Evolutionary conservation across 53 echinoderm and acorn worm genomes (phyloP).

Genomic region (Holothuria leucospilota): DNA sequence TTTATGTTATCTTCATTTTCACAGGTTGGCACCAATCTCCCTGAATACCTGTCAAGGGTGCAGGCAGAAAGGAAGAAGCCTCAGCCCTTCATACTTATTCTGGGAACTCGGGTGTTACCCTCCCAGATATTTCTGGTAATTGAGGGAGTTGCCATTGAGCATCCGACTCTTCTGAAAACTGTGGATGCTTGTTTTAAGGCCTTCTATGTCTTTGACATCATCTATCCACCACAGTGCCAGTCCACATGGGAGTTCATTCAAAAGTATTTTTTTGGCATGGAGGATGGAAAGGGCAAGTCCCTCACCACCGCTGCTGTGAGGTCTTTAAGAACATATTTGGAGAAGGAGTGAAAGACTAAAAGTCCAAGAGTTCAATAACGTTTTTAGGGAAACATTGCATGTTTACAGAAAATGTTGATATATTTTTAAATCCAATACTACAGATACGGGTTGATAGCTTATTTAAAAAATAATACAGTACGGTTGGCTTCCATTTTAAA

Average conservation of each 20-base stretch:
- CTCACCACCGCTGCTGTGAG: constrained; percentile 66
- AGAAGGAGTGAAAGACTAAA: constrained; percentile 18
- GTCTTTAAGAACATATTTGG: constrained; percentile 63
- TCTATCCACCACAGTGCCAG: constrained; percentile 62
- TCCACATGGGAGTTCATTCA: constrained; percentile 80
- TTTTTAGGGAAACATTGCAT: too few relatives aligned
- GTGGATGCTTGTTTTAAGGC: constrained; percentile 68
- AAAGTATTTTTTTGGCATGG: constrained; percentile 62
- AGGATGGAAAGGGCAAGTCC: constrained; percentile 65
- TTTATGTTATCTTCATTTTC: constrained; percentile 13
- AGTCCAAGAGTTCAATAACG: too few relatives aligned
- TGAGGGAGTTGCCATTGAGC: constrained; percentile 67
- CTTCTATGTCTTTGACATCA: constrained; percentile 64
- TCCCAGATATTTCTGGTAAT: constrained; percentile 56
- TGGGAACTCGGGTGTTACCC: constrained; percentile 40
- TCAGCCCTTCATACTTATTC: constrained; percentile 70
- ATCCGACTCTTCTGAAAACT: constrained; percentile 65
- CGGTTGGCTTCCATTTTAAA: too few relatives aligned
- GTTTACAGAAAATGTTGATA: too few relatives aligned
- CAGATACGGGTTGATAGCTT: too few relatives aligned
- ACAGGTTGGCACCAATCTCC: constrained; percentile 62
- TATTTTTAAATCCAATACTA: too few relatives aligned
- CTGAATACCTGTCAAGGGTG: constrained; percentile 42
- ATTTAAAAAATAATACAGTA: too few relatives aligned
- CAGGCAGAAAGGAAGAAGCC: constrained; percentile 49